Evolutionary conservation across 1,140 invertebrate genomes (phyloP).

Genomic region (Metopolophium dirhodum): DNA sequence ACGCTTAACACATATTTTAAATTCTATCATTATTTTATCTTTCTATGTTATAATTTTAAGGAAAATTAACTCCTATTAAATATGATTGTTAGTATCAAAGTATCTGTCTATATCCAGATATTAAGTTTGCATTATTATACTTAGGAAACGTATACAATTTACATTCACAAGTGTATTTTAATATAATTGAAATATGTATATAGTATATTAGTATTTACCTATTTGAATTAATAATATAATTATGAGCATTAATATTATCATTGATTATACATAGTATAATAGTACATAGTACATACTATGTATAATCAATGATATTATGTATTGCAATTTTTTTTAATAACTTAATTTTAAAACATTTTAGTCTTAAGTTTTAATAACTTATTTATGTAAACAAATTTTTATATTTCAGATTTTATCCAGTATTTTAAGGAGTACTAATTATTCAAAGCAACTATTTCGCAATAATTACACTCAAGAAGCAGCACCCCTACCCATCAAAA

Average conservation of each 20-base stretch:
- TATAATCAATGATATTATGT: no score
- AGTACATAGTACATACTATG: no score
- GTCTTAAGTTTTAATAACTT: background rate
- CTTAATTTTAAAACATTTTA: no score
- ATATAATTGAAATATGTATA: background rate
- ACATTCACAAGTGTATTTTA: background rate
- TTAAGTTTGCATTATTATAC: background rate
- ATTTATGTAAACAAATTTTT: background rate
- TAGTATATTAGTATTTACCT: background rate
- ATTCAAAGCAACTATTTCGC: background rate
- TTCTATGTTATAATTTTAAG: no score
- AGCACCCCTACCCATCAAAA: background rate
- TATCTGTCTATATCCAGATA: background rate
- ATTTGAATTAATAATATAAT: background rate
- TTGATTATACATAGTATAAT: no score
- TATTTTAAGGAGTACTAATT: background rate
- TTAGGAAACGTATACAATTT: background rate
- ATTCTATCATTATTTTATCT: no score
- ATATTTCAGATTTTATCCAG: slow-evolving; percentile 21
- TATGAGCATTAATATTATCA: no score
- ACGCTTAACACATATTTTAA: no score
- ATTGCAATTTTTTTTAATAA: no score
- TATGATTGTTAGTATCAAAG: no score
- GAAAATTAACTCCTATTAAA: no score
- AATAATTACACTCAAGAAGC: slow-evolving; percentile 51